phyloP scores from a whole-genome alignment of 2,888 invertebrate genomes.

The Mythimna lalbum region DNA sequence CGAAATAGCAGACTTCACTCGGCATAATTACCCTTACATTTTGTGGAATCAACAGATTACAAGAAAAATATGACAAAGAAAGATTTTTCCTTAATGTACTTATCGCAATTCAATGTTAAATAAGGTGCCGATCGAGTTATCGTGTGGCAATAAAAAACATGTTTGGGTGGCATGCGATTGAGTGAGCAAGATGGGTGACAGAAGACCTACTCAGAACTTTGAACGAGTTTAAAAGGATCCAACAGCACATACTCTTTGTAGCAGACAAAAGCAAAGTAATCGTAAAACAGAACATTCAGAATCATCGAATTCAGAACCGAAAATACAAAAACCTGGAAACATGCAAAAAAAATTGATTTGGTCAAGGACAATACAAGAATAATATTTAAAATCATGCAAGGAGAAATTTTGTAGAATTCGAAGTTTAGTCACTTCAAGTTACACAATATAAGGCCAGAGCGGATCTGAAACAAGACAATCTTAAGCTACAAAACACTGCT shows the following conservation, averaged over 20 bases:
- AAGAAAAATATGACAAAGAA: conserved; percentile 14
- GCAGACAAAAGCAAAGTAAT: background rate
- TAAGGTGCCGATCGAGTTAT: conserved; percentile 36
- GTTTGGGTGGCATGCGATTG: conserved; percentile 25
- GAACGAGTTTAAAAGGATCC: background rate
- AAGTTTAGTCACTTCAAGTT: background rate
- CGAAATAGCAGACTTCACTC: conserved; percentile 1
- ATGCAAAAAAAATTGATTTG: no score
- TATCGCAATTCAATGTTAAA: conserved; percentile 16
- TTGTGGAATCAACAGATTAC: background rate
- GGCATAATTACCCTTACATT: conserved; percentile 7
- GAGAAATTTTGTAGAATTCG: background rate
- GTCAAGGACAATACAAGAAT: background rate
- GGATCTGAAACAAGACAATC: background rate
- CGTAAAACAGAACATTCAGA: background rate
- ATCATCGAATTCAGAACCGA: background rate
- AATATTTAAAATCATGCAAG: background rate
- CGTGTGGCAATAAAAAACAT: conserved; percentile 48
- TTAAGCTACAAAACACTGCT: background rate
- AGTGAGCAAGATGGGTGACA: conserved; percentile 2
- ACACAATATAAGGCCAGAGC: background rate
- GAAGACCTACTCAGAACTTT: conserved; percentile 10
- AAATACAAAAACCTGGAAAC: background rate
- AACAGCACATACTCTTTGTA: background rate
- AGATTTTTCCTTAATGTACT: background rate